Conservation (phyloP, 2,113 vertebrate species). For the Vicugna pacos region DNA sequence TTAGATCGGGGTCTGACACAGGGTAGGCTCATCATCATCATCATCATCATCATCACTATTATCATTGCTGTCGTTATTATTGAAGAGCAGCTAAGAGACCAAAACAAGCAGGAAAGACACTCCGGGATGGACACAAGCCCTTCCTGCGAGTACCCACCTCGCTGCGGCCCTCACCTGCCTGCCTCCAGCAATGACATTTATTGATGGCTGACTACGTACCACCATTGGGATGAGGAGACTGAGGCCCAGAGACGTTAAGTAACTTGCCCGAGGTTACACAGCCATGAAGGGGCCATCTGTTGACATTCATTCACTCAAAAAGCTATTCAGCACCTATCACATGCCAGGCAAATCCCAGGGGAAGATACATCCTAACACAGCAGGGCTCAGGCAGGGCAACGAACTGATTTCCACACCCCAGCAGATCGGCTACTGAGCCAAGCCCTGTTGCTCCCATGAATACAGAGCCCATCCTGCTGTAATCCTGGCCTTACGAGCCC, state of each 20-base stretch:
- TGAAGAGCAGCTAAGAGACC: neutral
- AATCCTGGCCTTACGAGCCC: neutral
- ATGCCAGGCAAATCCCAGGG: neutral
- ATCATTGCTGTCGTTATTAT: neutral
- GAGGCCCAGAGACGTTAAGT: neutral
- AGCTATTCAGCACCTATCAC: neutral
- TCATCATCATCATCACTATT: too few relatives aligned
- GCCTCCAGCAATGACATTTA: neutral
- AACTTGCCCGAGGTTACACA: neutral
- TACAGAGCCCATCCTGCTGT: neutral
- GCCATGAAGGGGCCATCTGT: neutral
- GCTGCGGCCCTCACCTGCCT: accelerated
- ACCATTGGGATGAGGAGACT: neutral
- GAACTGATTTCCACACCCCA: neutral
- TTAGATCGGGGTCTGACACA: neutral
- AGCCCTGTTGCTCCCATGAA: neutral
- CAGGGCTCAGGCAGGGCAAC: neutral
- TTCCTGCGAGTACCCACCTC: neutral
- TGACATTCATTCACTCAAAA: neutral
- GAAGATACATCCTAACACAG: neutral
- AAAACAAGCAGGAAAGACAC: neutral
- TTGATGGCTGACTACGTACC: neutral
- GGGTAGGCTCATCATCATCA: neutral
- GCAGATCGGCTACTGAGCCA: neutral
- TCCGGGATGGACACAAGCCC: neutral